A percentile compares a stretch with the other conserved stretches of the same genome.
These are phyloP conservation scores for Monopterus albus DNA, from an alignment of 2,113 vertebrate genomes.

Conservation along the genomic window DNA sequence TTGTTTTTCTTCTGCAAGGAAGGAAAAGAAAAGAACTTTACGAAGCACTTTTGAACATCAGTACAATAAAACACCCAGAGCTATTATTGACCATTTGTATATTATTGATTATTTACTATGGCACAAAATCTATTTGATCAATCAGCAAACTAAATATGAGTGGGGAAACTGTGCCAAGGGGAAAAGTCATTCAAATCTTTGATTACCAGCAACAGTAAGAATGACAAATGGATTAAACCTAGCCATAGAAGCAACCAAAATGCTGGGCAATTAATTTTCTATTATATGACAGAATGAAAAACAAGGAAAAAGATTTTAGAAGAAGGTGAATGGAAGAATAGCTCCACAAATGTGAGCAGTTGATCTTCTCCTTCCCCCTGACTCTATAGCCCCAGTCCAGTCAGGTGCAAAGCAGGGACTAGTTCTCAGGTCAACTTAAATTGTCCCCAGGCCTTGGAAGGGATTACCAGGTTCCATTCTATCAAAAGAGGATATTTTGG, in stretches of 20 bases:
- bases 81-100: constrained; percentile 22
- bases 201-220: constrained; percentile 45
- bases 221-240: constrained; percentile 46
- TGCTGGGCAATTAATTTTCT: constrained; percentile 49
- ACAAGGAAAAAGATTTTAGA: constrained; percentile 8
- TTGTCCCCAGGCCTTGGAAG: constrained; percentile 22
- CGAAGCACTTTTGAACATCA: constrained; percentile 43
- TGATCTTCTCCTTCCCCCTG: constrained; percentile 39
- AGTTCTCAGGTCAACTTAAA: constrained; percentile 60
- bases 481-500: constrained; percentile 47
- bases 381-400: constrained; percentile 43
- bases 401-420: constrained; percentile 53
- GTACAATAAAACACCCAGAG: constrained; percentile 17
- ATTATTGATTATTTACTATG: constrained; percentile 45
- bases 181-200: constrained; percentile 52
- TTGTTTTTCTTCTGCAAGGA: constrained; percentile 31
- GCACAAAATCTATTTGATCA: constrained; percentile 58
- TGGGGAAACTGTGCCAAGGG: constrained; percentile 24
- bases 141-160: constrained; percentile 40
- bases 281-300: constrained; percentile 33
- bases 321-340: constrained; percentile 22
- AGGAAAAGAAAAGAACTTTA: constrained; percentile 18
- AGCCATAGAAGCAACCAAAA: constrained; percentile 36
- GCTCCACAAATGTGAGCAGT: constrained; percentile 28
- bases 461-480: constrained; percentile 60